phyloP scores from a whole-genome alignment of 2,113 vertebrate species.

The Malurus elegans region DNA sequence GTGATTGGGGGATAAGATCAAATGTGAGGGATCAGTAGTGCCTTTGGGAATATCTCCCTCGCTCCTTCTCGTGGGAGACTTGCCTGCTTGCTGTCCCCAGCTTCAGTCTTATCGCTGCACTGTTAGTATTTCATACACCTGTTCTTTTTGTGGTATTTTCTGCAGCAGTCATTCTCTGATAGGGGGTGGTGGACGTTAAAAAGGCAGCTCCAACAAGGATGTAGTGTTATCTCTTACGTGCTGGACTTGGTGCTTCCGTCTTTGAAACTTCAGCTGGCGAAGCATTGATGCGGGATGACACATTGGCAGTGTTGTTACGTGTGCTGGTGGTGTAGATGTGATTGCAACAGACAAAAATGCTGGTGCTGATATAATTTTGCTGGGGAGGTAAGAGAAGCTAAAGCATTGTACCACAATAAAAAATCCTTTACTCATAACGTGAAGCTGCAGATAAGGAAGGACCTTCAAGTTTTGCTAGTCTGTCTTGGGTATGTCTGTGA shows the following conservation, averaged over 20 bases:
- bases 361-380: not conserved
- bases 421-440: not conserved
- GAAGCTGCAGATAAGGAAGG: slow-evolving; percentile 26
- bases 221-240: not conserved
- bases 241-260: not conserved
- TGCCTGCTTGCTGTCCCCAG: slow-evolving; percentile 15
- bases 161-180: not conserved
- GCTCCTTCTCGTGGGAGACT: slow-evolving; percentile 28
- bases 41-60: slow-evolving; percentile 24
- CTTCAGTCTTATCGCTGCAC: not conserved
- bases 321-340: not conserved
- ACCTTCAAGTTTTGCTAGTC: slow-evolving; percentile 35
- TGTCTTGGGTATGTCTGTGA: not conserved
- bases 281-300: not conserved
- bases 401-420: slow-evolving; percentile 19
- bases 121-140: not conserved
- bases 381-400: slow-evolving; percentile 1
- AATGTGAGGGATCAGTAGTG: not conserved
- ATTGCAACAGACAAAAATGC: not conserved
- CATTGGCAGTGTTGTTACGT: not conserved
- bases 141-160: not conserved
- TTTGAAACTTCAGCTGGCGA: not conserved
- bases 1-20: slow-evolving; percentile 44
- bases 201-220: not conserved
- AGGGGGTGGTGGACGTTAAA: not conserved